Evolutionary conservation across 2,113 vertebrate genomes (phyloP).

Genomic region (Saimiri boliviensis): DNA sequence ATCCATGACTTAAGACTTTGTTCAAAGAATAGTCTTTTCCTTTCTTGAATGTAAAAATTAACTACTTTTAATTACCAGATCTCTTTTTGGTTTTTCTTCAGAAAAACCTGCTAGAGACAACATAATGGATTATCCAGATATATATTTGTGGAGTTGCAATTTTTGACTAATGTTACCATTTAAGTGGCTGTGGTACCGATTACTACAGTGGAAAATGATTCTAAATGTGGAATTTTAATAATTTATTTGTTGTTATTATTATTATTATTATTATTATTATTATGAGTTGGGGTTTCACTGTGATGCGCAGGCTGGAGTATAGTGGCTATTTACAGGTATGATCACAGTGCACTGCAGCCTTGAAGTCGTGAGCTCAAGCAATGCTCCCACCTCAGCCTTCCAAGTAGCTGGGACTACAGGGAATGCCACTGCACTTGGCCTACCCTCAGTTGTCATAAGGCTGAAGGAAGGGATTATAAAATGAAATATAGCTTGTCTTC

Average conservation of each 20-base stretch:
- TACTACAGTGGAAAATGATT: neutral
- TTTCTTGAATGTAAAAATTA: slow-evolving; percentile 47
- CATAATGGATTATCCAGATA: neutral
- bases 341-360: neutral
- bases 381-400: neutral
- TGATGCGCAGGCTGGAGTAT: neutral
- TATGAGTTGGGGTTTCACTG: neutral
- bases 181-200: neutral
- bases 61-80: slow-evolving; percentile 30
- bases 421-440: neutral
- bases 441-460: neutral
- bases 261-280: neutral
- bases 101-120: neutral
- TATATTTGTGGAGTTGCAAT: neutral
- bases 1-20: neutral
- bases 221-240: neutral
- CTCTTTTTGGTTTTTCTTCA: neutral
- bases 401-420: neutral
- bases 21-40: slow-evolving; percentile 18
- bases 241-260: neutral
- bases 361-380: neutral
- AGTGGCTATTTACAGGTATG: neutral
- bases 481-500: neutral
- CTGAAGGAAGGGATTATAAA: slow-evolving; percentile 6
- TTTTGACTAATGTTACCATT: neutral